Percentiles rank a stretch among this genome's conserved stretches.
Conservation (phyloP, 37 sponge, comb jelly and placozoan genomes). For the Oopsacas minuta region DNA sequence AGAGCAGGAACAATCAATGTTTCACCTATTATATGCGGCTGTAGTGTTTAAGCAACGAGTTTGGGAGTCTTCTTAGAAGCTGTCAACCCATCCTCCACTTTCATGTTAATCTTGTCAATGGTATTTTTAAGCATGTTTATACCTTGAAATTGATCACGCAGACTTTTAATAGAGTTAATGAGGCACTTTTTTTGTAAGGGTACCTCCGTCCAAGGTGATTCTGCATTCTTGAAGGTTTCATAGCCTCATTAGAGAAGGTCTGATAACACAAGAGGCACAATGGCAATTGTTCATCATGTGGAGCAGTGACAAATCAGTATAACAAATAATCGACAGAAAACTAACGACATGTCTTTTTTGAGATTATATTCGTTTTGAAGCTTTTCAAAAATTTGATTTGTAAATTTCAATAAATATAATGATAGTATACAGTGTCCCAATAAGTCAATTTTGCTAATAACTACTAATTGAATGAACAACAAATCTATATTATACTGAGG, state of each 20-base stretch:
- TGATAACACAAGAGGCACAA: not conserved
- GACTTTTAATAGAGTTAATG: not conserved
- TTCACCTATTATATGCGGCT: not conserved
- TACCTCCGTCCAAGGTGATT: not conserved
- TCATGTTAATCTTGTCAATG: not conserved
- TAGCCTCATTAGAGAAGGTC: not conserved
- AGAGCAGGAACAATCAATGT: not conserved
- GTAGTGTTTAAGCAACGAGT: not conserved
- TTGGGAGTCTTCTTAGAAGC: not conserved
- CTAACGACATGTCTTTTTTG: not conserved
- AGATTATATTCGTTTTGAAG: not conserved
- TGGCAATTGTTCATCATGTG: not conserved
- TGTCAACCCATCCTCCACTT: not conserved
- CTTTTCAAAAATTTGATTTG: not conserved
- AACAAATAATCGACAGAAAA: not conserved
- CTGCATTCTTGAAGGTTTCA: not conserved
- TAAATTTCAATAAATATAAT: not conserved
- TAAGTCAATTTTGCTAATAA: not conserved
- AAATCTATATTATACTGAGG: not conserved
- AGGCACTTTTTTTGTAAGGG: not conserved
- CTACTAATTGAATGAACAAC: not conserved
- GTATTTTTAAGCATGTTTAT: not conserved
- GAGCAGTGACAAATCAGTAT: not conserved
- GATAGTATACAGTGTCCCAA: not conserved
- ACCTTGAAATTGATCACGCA: not conserved